phyloP scores from a whole-genome alignment of 2,888 invertebrate species.

The Drosophila rubida region DNA sequence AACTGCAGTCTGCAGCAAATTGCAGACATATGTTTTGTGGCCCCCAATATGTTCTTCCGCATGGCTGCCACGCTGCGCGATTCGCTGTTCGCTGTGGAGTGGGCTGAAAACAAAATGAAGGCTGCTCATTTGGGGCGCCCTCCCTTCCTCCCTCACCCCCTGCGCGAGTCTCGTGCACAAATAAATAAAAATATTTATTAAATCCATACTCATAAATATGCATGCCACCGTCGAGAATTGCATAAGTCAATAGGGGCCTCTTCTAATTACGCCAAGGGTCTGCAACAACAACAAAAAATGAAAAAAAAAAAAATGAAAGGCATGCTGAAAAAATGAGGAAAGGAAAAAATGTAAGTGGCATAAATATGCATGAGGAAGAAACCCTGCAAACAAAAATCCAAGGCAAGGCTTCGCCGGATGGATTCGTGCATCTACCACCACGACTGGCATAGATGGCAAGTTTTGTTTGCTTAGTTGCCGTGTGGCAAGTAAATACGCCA shows the following conservation, averaged over 20 bases:
- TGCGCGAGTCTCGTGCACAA: conserved; percentile 16
- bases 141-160: too few species aligned
- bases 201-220: conserved; percentile 82
- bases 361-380: conserved; percentile 79
- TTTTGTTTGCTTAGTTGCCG: conserved; percentile 70
- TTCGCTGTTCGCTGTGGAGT: background rate
- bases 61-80: conserved; percentile 10
- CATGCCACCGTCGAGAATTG: conserved; percentile 48
- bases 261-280: conserved; percentile 63
- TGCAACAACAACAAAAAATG: conserved; percentile 47
- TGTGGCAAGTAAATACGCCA: conserved; percentile 60
- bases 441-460: conserved; percentile 40
- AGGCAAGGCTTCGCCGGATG: conserved; percentile 27
- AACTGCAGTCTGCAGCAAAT: conserved; percentile 21
- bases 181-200: conserved; percentile 66
- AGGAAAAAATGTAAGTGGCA: conserved; percentile 71
- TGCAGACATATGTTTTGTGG: conserved; percentile 65
- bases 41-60: conserved; percentile 61
- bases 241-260: conserved; percentile 36
- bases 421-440: conserved; percentile 41
- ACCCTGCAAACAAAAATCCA: conserved; percentile 42
- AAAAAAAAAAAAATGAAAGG: conserved; percentile 52
- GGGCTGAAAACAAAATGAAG: conserved; percentile 41
- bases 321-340: conserved; percentile 25
- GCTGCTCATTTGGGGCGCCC: conserved; percentile 12